phyloP scores from a whole-genome alignment of 2,888 invertebrate genomes.

The Thereva nobilitata region DNA sequence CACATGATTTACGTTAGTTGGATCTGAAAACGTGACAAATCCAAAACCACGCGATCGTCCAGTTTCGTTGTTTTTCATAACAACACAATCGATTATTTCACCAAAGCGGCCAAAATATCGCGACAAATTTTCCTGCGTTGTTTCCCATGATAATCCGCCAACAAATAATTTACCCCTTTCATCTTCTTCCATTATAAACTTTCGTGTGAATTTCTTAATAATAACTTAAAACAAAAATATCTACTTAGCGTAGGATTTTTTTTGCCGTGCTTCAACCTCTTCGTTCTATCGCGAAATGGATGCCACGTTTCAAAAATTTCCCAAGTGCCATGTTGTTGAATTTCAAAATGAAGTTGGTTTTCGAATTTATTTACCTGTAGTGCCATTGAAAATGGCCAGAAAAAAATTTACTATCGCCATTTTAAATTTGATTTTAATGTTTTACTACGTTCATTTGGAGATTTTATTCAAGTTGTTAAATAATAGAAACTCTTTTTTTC shows the following conservation, averaged over 20 bases:
- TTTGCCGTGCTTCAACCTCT: constrained; percentile 28
- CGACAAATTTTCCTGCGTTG: constrained; percentile 79
- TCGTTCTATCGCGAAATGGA: constrained; percentile 32
- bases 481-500: too few species aligned
- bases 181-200: constrained; percentile 56
- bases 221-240: constrained; percentile 35
- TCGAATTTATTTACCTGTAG: not conserved
- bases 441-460: too few species aligned
- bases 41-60: constrained; percentile 95
- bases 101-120: constrained; percentile 91
- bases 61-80: constrained; percentile 97
- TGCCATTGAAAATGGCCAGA: not conserved
- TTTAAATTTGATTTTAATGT: too few species aligned
- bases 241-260: constrained; percentile 28
- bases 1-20: constrained; percentile 86
- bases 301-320: constrained; percentile 40
- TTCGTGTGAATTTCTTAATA: constrained; percentile 25
- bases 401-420: too few species aligned
- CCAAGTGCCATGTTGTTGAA: constrained; percentile 33
- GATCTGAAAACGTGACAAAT: constrained; percentile 95
- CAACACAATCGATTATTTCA: constrained; percentile 96
- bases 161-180: constrained; percentile 84
- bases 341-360: not conserved
- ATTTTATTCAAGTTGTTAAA: too few species aligned
- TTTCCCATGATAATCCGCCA: constrained; percentile 92